Evolutionary conservation across 1,140 invertebrate species (phyloP), one percentile per base, ranked within the genome.

Genomic region (Pinna nobilis): DNA sequence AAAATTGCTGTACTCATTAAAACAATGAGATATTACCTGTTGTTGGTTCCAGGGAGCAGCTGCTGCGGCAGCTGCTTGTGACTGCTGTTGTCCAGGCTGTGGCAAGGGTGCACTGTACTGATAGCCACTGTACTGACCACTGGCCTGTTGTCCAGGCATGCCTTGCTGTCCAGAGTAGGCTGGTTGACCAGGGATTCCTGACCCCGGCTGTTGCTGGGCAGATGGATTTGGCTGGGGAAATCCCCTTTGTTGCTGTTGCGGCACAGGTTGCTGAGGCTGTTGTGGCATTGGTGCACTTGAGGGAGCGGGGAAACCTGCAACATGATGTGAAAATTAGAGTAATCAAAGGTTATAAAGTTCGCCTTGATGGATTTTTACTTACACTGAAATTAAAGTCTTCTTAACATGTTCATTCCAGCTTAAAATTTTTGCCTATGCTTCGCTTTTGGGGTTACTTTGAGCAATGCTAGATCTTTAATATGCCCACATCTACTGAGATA

Each of bases 61-160:
- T 28, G 51, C 20, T 47, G 53, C 9, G 5, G 47, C 39, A 13
- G 23, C 37, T 30, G 51, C 51, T 20, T 33, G 59, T 35, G 30
- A 28, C 25, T 41, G 35, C 9, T 20, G 37, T 32, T 57, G 37
- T 11, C 51, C 35, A 30, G 51, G 66, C 53, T 69, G 66, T 44
- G 66, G 66, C 66, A 69, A 57, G 39, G 35, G 53, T 3, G 39
- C 51, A 9, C 66, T 53, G 59, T 69, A 69, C 51, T 69, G 66
- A 1, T 35, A 32, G 15, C 59, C 41, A 69, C 51, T 25, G 47
- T 59, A 69, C 35, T 39, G 39, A 32, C 66, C 53, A 44, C 23
- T 20, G 2, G 25, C 37, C 23, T 59, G 51, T 41, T 63, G 39
- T 11, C 39, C 39, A 11, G 39, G 39, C 39, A 11, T 9, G 9